Conservation (phyloP, 2,888 invertebrate species). For the Physocephala rufipes region DNA sequence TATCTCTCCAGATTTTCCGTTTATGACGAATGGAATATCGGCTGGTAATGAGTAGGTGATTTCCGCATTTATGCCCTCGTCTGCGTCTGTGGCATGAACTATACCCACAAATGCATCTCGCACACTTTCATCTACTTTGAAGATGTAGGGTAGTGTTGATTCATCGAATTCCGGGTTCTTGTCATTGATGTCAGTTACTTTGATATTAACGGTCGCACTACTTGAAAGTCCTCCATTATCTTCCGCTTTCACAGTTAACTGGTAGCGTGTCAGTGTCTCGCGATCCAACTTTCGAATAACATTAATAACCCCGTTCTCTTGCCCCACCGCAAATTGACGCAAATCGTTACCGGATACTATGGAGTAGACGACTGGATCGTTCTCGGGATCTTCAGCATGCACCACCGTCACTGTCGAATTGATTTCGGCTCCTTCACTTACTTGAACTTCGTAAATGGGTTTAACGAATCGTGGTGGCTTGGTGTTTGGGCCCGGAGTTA, state of each 20-base stretch:
- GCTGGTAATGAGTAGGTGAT: slow-evolving; percentile 82
- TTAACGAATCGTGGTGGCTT: slow-evolving; percentile 84
- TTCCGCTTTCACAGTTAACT: slow-evolving; percentile 86
- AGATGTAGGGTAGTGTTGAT: slow-evolving; percentile 76
- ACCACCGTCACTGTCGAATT: slow-evolving; percentile 86
- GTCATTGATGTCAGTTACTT: slow-evolving; percentile 91
- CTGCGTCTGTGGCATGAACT: slow-evolving; percentile 85
- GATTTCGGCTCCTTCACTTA: slow-evolving; percentile 89
- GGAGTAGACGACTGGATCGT: slow-evolving; percentile 84
- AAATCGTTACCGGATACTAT: slow-evolving; percentile 89
- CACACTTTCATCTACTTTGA: slow-evolving; percentile 80
- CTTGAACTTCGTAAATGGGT: slow-evolving; percentile 84
- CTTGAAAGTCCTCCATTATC: slow-evolving; percentile 84
- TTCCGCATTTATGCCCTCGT: slow-evolving; percentile 85
- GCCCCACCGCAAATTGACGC: slow-evolving; percentile 86
- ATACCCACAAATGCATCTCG: slow-evolving; percentile 74
- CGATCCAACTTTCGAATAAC: slow-evolving; percentile 86
- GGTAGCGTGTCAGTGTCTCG: slow-evolving; percentile 88
- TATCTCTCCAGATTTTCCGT: slow-evolving; percentile 82
- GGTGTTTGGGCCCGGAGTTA: slow-evolving; percentile 84
- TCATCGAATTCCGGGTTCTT: slow-evolving; percentile 90
- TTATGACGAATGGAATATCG: slow-evolving; percentile 81
- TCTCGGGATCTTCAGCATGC: slow-evolving; percentile 88
- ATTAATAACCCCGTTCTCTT: slow-evolving; percentile 87
- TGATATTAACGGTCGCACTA: slow-evolving; percentile 86